Conservation (phyloP, 2,113 vertebrate species). For the Dendrocopos noguchii region DNA sequence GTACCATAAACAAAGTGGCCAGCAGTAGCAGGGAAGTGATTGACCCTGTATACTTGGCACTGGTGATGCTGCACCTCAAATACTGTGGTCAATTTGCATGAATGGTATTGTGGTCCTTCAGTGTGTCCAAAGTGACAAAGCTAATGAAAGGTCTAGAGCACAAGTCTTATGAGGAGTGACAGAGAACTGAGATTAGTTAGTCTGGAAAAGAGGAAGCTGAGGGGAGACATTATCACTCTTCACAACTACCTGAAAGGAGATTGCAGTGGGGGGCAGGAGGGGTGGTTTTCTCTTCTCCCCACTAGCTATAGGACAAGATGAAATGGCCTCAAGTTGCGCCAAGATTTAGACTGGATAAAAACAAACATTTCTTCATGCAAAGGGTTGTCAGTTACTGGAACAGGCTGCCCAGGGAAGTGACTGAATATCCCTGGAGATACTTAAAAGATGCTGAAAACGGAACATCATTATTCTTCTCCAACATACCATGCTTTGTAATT, state of each 20-base stretch:
- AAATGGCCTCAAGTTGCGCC: not conserved
- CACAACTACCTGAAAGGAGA: not conserved
- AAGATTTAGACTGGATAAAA: not conserved
- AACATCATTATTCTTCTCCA: not conserved
- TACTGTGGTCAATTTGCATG: too few species aligned
- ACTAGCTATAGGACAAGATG: not conserved
- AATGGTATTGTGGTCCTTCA: too few species aligned
- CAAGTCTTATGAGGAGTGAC: too few species aligned
- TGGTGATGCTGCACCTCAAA: too few species aligned
- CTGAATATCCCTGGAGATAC: not conserved
- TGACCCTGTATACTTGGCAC: fast-evolving
- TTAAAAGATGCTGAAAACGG: not conserved
- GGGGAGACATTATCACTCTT: too few species aligned
- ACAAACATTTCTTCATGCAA: not conserved
- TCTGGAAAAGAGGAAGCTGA: too few species aligned
- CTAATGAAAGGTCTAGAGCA: too few species aligned
- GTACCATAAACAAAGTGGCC: too few species aligned
- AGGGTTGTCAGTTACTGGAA: not conserved
- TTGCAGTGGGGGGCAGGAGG: not conserved
- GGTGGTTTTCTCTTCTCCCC: not conserved
- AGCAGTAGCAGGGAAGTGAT: not conserved
- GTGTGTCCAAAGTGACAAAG: too few species aligned
- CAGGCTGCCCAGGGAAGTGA: not conserved
- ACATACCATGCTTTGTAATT: not conserved
- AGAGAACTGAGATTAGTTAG: too few species aligned